phyloP scores from a whole-genome alignment of 2,888 invertebrate species.

The Dasypolia templi region DNA sequence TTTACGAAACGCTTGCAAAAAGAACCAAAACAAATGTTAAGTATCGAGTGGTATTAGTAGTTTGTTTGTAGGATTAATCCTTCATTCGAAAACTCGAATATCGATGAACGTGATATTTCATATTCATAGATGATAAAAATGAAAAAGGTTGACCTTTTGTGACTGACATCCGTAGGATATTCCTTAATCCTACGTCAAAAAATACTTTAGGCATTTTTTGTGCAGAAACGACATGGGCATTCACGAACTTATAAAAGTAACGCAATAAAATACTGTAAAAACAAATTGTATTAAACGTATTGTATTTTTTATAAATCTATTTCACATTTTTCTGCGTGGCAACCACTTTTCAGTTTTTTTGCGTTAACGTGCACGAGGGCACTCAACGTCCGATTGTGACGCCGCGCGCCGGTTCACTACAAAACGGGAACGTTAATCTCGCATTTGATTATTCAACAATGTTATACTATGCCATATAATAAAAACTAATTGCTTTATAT shows the following conservation, averaged over 20 bases:
- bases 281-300: slow-evolving; percentile 6
- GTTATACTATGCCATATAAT: slow-evolving; percentile 8
- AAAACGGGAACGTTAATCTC: slow-evolving; percentile 7
- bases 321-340: too few relatives aligned
- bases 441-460: slow-evolving; percentile 29
- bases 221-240: neutral
- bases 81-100: neutral
- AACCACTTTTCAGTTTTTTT: too few relatives aligned
- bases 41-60: neutral
- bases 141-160: slow-evolving; percentile 1
- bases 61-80: neutral
- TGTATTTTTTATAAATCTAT: slow-evolving; percentile 24
- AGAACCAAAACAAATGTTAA: neutral
- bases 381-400: slow-evolving; percentile 32
- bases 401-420: neutral
- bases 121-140: neutral
- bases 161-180: slow-evolving; percentile 3
- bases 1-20: neutral
- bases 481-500: slow-evolving; percentile 49
- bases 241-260: neutral
- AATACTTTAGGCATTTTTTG: neutral
- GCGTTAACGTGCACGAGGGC: too few relatives aligned
- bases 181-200: slow-evolving; percentile 1
- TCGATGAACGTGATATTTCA: slow-evolving; percentile 16
- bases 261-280: neutral